These are phyloP conservation scores for Tromatobia lineatoria DNA, from an alignment of 2,888 invertebrate genomes.

Conservation along the genomic window DNA sequence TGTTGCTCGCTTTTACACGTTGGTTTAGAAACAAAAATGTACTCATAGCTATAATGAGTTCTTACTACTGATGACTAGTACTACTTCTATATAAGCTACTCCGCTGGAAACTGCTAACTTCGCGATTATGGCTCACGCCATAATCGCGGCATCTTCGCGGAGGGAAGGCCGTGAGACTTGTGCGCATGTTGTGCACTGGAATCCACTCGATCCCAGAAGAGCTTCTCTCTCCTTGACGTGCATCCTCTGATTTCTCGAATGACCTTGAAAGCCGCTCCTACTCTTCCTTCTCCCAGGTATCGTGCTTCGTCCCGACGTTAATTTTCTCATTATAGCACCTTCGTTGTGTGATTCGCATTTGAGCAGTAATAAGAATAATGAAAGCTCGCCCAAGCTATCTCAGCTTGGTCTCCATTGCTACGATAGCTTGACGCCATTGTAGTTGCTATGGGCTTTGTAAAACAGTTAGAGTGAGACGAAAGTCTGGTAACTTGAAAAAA, in stretches of 20 bases:
- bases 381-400: conserved; percentile 36
- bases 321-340: conserved; percentile 80
- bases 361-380: conserved; percentile 39
- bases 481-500: too few species aligned
- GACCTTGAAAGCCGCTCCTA: conserved; percentile 68
- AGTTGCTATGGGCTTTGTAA: conserved; percentile 20
- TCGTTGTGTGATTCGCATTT: conserved; percentile 70
- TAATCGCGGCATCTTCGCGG: conserved; percentile 65
- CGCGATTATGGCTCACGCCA: conserved; percentile 63
- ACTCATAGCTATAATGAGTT: conserved; percentile 2
- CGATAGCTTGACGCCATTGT: conserved; percentile 51
- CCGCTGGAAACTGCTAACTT: not conserved
- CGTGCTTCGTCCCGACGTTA: conserved; percentile 55
- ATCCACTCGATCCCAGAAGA: conserved; percentile 41
- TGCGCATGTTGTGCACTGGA: conserved; percentile 54
- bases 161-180: conserved; percentile 69
- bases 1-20: conserved; percentile 3
- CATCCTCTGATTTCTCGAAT: conserved; percentile 67
- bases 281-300: conserved; percentile 24
- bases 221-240: conserved; percentile 32
- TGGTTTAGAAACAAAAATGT: conserved; percentile 7
- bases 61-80: conserved; percentile 3
- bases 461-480: too few species aligned
- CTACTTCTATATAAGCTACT: conserved; percentile 5
- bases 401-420: conserved; percentile 25